Conservation (phyloP, 2,113 vertebrate genomes). For the Phylloscopus whistleri region DNA sequence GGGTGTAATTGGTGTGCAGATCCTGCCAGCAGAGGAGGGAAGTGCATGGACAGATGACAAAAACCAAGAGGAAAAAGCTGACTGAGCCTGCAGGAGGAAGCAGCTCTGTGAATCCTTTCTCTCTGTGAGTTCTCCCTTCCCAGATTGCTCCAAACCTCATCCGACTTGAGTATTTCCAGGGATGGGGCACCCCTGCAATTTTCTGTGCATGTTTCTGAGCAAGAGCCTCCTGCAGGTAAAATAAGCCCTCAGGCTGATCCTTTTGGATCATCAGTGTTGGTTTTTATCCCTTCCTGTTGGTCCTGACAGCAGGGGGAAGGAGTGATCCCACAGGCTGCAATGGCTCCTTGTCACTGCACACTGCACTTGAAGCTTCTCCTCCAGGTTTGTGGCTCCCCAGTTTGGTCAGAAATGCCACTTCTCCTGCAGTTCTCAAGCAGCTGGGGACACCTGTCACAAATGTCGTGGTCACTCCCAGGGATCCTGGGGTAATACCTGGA, state of each 20-base stretch:
- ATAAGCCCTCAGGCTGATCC: accelerated
- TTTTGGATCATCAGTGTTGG: neutral
- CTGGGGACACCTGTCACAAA: neutral
- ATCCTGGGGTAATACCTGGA: neutral
- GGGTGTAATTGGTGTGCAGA: constrained; percentile 79
- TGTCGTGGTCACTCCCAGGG: accelerated
- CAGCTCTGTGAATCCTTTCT: constrained; percentile 47
- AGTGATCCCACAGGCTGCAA: accelerated
- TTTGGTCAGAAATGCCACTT: neutral
- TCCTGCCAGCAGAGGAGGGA: constrained; percentile 78
- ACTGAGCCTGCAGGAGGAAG: constrained; percentile 32
- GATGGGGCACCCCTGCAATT: neutral
- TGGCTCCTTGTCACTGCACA: neutral
- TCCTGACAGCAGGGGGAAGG: neutral
- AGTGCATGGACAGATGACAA: constrained; percentile 74
- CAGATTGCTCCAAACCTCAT: neutral
- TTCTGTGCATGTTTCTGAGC: neutral
- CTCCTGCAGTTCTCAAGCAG: neutral
- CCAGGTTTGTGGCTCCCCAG: neutral
- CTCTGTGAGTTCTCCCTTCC: constrained; percentile 75
- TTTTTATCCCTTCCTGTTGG: neutral
- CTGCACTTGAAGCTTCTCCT: neutral
- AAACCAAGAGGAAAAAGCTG: constrained; percentile 68
- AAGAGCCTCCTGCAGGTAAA: neutral
- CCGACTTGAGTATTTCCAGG: neutral